Evolutionary conservation across 2,113 vertebrate genomes (phyloP), one percentile per base, ranked within the genome.

Genomic region (Murina feae): DNA sequence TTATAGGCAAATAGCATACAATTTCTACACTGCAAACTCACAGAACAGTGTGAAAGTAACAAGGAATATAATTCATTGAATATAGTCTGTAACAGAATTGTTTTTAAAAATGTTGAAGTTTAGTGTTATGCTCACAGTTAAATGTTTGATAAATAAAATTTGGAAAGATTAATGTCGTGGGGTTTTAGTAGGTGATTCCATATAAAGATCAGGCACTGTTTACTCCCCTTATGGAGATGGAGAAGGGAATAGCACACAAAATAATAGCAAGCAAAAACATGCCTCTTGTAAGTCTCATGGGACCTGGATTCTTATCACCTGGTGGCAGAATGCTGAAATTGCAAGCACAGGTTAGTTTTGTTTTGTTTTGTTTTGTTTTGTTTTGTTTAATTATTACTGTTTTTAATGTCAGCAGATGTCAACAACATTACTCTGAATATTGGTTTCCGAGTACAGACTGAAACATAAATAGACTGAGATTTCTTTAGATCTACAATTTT

Each of bases 101-200:
- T 85, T 93, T 93, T 75, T 30, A 93, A 97, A 76, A 78, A 87
- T 44, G 68, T 55, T 65, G 18, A 90, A 44, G 17, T 91, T 87
- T 53, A 90, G 49, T 60, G 28, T 63, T 91, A 89, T 63, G 16
- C 55, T 90, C 76, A 86, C 32, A 86, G 76, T 87, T 95, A 28
- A 80, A 49, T 78, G 95, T 97, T 91, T 71, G 94, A 79, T 83
- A 82, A 78, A 93, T 58, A 91, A 93, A 91, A 85, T 90, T 75
- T 96, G 55, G 53, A 90, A 95, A 96, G 17, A 75, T 69, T 78
- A 71, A 47, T 68, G 42, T 55, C 9, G 92, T 51, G n/a, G 12
- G 16, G 37, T 25, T 82, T 87, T 88, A 81, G 25, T 37, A 85
- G 71, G 79, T 28, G 68, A 51, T 84, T 72, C 58, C 51, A 63